Conservation (phyloP, 2,888 invertebrate genomes). For the Piscicola geometra region DNA sequence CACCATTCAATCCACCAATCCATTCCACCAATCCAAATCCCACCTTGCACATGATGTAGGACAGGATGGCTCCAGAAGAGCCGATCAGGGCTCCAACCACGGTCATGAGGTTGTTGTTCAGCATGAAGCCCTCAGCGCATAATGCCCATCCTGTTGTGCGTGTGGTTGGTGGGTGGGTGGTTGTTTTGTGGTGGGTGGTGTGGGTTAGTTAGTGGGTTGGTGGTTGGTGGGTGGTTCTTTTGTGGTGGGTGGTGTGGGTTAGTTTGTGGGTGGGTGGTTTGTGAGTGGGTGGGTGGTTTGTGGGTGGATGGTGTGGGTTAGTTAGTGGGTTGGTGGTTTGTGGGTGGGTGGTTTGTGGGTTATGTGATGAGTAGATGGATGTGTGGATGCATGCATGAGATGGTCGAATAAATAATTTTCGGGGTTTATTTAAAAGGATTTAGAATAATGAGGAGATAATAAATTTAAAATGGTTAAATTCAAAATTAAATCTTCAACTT, state of each 20-base stretch:
- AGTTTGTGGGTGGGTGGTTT: too few relatives aligned
- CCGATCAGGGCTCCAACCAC: conserved; percentile 85
- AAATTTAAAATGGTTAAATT: background rate
- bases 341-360: too few relatives aligned
- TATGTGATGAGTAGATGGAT: too few relatives aligned
- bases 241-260: too few relatives aligned
- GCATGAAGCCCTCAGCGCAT: conserved; percentile 88
- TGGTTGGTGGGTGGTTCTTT: too few relatives aligned
- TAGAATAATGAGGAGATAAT: background rate
- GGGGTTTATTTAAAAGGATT: background rate
- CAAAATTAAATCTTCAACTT: background rate
- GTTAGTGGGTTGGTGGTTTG: too few relatives aligned
- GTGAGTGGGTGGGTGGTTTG: too few relatives aligned
- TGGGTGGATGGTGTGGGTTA: too few relatives aligned
- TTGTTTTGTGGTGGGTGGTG: conserved; percentile 83
- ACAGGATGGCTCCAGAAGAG: conserved; percentile 82
- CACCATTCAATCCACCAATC: background rate
- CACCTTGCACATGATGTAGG: conserved; percentile 89
- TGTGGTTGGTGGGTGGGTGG: conserved; percentile 84
- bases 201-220: background rate
- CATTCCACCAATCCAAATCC: conserved; percentile 33
- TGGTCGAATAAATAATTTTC: background rate
- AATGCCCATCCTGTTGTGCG: conserved; percentile 89
- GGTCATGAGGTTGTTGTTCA: conserved; percentile 85
- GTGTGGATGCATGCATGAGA: background rate